Evolutionary conservation across 2,888 invertebrate species (phyloP).

Genomic region (Phaonia tiefii): DNA sequence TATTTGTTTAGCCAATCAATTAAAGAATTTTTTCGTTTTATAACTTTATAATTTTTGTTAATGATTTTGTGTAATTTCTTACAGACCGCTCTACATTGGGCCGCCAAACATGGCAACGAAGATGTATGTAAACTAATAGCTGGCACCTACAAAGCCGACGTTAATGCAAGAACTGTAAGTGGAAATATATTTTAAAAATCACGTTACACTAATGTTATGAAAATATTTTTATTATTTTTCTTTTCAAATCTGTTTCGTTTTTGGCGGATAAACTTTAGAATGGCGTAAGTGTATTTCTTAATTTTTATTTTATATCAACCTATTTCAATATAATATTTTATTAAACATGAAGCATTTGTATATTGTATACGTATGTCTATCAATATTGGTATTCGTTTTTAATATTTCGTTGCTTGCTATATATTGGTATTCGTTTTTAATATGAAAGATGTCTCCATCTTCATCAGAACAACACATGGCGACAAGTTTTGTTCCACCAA

Average conservation of each 20-base stretch:
- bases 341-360: slow-evolving; percentile 22
- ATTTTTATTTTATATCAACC: slow-evolving; percentile 6
- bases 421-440: slow-evolving; percentile 28
- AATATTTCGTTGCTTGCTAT: no score
- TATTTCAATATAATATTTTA: neutral
- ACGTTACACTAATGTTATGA: neutral
- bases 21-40: no score
- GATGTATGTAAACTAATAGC: slow-evolving; percentile 95
- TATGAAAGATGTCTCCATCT: no score
- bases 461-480: slow-evolving; percentile 21
- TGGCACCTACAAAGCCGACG: slow-evolving; percentile 90
- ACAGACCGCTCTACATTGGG: slow-evolving; percentile 98
- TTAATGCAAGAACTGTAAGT: slow-evolving; percentile 91
- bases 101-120: slow-evolving; percentile 95
- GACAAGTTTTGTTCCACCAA: slow-evolving; percentile 20
- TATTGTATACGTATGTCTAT: neutral
- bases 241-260: slow-evolving; percentile 55
- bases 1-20: no score
- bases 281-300: slow-evolving; percentile 77
- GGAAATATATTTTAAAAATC: neutral
- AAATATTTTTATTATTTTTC: slow-evolving; percentile 2
- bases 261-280: slow-evolving; percentile 70
- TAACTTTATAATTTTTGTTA: no score
- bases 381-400: slow-evolving; percentile 20
- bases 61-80: no score